Base-by-base conservation (phyloP, 2,888 invertebrate genomes). In the Poecilus cupreus region DNA sequence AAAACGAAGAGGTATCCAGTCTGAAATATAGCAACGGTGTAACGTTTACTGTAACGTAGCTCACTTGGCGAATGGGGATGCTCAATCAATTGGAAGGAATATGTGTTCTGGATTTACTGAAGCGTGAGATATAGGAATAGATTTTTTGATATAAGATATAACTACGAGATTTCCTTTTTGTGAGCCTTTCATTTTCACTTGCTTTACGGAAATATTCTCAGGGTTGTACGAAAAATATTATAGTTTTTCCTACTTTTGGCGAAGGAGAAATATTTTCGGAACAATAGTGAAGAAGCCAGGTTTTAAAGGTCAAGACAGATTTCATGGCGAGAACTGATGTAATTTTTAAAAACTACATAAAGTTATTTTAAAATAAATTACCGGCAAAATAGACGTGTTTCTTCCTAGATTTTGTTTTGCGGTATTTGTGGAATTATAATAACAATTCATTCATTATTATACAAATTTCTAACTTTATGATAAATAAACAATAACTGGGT, bases 21-120 rank as follows among this genome's bases (percentile, higher is more conserved):
- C 51, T 51, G 51, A 51, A 51, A 51, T 51, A 51, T 20, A 51
- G 51, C 51, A 51, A 16, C 20, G 51, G 51, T 51, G 51, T 18
- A 10, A 18, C 49, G 2, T 18, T 18, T 49, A 49, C 49, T 2
- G 6, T 49, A 18, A 51, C 46, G 46, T 20, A 51, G 51, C 18
- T 18, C 51, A 16, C 51, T 51, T 51, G 8, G 18, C 10, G 51
- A 11, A 3, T 5, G 4, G 16, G 18, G 3, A 2, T 51, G 20
- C 10, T 20, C 51, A 51, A 51, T 51, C 51, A 51, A 51, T 18
- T 20, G 51, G 51, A 51, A 51, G 43, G 18, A 51, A 51, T 18
- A 20, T 51, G 51, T 51, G 51, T 51, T 46, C 13, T 46, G 46
- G 46, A 46, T 46, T 20, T 20, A 51, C 51, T 51, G 51, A 51